Conservation (phyloP, 2,888 invertebrate species). For the Cynaeus angustus region DNA sequence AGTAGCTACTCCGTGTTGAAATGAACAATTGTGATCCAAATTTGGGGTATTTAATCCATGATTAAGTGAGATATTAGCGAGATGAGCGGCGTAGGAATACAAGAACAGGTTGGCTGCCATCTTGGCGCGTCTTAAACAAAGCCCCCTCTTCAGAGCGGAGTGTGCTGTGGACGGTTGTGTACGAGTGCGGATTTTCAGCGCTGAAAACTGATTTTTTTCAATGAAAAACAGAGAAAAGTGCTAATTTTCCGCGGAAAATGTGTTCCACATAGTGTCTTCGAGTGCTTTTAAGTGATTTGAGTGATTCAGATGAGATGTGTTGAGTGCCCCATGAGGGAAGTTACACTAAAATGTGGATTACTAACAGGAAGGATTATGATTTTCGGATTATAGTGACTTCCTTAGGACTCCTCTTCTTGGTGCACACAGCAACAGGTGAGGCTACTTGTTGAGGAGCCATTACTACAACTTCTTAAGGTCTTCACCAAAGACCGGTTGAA, state of each 20-base stretch:
- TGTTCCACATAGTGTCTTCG: slow-evolving; percentile 64
- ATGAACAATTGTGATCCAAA: neutral
- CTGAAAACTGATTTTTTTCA: slow-evolving; percentile 53
- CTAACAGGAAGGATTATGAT: slow-evolving; percentile 78
- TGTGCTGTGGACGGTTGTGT: slow-evolving; percentile 58
- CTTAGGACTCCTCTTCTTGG: slow-evolving; percentile 73
- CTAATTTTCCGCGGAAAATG: slow-evolving; percentile 56
- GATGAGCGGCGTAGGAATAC: slow-evolving; percentile 65
- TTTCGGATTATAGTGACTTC: slow-evolving; percentile 78
- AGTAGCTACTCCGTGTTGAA: neutral
- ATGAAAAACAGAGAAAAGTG: slow-evolving; percentile 54
- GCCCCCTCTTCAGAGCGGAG: slow-evolving; percentile 62
- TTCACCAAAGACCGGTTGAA: neutral
- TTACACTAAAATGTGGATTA: slow-evolving; percentile 78
- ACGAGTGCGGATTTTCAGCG: slow-evolving; percentile 54
- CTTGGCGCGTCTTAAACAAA: slow-evolving; percentile 68
- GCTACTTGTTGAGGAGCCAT: slow-evolving; percentile 28
- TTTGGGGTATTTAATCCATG: neutral
- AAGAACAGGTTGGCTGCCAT: slow-evolving; percentile 66
- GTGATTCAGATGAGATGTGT: slow-evolving; percentile 72
- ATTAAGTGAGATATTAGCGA: neutral
- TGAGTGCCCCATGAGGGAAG: slow-evolving; percentile 70
- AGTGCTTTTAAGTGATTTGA: slow-evolving; percentile 69
- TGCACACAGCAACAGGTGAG: slow-evolving; percentile 77
- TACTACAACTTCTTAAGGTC: neutral